These are phyloP conservation scores for Alosa sapidissima DNA, from an alignment of 2,797 vertebrate genomes.

Conservation along the genomic window DNA sequence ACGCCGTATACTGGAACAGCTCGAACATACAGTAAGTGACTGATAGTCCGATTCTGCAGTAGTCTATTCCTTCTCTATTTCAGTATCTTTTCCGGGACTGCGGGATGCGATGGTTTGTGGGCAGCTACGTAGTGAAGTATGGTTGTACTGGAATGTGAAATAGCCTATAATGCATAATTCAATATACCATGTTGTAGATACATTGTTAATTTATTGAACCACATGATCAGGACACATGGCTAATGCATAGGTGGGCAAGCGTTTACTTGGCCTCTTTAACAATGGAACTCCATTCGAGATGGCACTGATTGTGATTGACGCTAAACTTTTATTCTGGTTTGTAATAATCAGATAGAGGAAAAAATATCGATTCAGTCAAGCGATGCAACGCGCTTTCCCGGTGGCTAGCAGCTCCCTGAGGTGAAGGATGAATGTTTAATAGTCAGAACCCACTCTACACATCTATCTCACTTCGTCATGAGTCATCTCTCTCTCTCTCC, in stretches of 20 bases:
- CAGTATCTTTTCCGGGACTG: not conserved
- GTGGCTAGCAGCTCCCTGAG: slow-evolving; percentile 46
- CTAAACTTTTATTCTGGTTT: not conserved
- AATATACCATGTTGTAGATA: not conserved
- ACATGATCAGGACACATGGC: not conserved
- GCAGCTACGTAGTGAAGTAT: not conserved
- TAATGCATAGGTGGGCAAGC: not conserved
- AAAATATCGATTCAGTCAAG: slow-evolving; percentile 21
- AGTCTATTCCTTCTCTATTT: not conserved
- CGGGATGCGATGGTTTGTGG: not conserved
- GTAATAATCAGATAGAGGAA: not conserved
- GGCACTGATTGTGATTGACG: not conserved
- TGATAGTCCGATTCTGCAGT: not conserved
- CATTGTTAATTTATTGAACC: not conserved
- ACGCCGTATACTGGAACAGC: slow-evolving; percentile 78
- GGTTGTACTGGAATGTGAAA: not conserved
- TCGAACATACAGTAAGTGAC: slow-evolving; percentile 73
- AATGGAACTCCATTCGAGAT: not conserved
- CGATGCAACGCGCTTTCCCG: slow-evolving; percentile 32
- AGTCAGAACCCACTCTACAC: slow-evolving; percentile 30
- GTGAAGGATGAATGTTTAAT: slow-evolving; percentile 60
- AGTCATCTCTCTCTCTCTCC: slow-evolving; percentile 22
- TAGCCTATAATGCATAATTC: not conserved
- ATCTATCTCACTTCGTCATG: slow-evolving; percentile 22
- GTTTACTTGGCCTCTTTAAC: not conserved